These are phyloP conservation scores for Eulemur albifrons DNA, from an alignment of 2,797 vertebrate species.

Conservation along the genomic window DNA sequence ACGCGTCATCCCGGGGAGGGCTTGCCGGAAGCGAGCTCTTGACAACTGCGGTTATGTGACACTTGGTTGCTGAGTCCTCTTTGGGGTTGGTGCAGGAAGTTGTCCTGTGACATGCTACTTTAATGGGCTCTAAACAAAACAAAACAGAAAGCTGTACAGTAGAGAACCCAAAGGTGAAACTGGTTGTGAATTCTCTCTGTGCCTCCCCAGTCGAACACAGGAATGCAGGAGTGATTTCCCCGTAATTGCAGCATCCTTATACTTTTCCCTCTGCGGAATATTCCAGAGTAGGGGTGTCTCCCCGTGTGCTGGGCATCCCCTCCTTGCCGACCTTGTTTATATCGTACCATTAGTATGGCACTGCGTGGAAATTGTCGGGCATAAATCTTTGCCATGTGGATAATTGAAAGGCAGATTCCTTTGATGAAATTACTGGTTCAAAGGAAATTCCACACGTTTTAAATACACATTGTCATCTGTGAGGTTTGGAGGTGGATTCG, in stretches of 20 bases:
- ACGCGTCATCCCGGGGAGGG: fast-evolving
- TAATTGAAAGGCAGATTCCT: not conserved
- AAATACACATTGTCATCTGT: fast-evolving
- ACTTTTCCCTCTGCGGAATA: not conserved
- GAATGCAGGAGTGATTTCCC: not conserved
- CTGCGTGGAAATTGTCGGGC: fast-evolving
- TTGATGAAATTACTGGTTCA: too few species aligned
- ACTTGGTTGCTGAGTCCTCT: not conserved
- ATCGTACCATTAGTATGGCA: too few species aligned
- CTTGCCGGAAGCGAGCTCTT: not conserved
- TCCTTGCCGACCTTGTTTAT: fast-evolving
- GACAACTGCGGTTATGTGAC: fast-evolving
- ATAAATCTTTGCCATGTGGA: not conserved
- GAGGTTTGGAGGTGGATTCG: not conserved
- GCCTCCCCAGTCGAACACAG: not conserved
- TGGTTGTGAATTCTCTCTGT: fast-evolving
- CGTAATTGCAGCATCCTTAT: fast-evolving
- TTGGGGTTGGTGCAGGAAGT: not conserved
- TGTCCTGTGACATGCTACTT: not conserved
- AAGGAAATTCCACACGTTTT: not conserved
- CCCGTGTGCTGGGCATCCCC: fast-evolving
- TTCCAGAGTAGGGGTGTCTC: fast-evolving
- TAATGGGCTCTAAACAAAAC: not conserved
- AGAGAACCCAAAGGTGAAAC: not conserved
- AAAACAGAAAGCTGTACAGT: fast-evolving